Evolutionary conservation across 2,113 vertebrate species (phyloP).

Genomic region (Meriones unguiculatus): DNA sequence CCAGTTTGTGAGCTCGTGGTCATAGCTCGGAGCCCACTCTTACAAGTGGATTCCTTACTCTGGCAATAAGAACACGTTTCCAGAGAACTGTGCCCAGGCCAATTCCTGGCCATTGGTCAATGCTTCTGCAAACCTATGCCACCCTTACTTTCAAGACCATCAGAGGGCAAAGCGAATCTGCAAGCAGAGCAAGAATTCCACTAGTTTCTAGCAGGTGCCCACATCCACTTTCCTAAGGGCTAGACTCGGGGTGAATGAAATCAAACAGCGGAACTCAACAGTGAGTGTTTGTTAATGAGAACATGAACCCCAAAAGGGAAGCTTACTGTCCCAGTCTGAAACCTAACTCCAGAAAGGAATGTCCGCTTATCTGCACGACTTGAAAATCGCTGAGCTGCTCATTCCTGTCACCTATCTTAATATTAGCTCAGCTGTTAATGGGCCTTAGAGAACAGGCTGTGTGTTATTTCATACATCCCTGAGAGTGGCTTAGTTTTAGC

Average conservation of each 20-base stretch:
- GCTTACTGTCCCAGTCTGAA: constrained; percentile 2
- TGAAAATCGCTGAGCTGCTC: not conserved
- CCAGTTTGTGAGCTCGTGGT: not conserved
- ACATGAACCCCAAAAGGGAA: not conserved
- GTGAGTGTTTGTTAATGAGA: constrained; percentile 7
- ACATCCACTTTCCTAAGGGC: not conserved
- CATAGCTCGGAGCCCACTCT: not conserved
- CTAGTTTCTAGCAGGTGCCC: not conserved
- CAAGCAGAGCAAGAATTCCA: not conserved
- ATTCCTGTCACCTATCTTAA: not conserved
- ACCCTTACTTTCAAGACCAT: not conserved
- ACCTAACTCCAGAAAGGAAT: not conserved
- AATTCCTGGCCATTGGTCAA: not conserved
- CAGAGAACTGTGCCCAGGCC: not conserved
- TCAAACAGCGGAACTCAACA: constrained; percentile 14
- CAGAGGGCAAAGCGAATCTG: not conserved
- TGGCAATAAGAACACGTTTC: not conserved
- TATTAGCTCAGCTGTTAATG: constrained; percentile 47
- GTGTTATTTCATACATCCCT: constrained; percentile 44
- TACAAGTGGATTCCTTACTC: not conserved
- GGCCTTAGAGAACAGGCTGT: not conserved
- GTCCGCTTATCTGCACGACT: not conserved
- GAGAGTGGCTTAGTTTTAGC: not conserved
- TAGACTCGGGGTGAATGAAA: not conserved
- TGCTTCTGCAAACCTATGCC: not conserved